Evolutionary conservation across 2,113 vertebrate species (phyloP), one percentile per base, ranked within the genome.

Genomic region (Ochotona curzoniae): DNA sequence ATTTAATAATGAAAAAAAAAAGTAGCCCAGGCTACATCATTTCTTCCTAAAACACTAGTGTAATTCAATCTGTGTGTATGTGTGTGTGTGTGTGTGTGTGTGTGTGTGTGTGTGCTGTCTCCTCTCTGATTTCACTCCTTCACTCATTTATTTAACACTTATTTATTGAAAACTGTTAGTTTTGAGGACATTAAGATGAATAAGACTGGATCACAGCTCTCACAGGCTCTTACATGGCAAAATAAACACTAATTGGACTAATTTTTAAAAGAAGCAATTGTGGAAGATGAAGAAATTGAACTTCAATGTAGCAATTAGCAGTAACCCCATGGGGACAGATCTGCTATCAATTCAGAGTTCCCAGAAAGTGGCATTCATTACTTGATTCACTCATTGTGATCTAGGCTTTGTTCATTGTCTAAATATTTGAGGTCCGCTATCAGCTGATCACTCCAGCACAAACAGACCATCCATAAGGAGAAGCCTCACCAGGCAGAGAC

Each of bases 51-150:
- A 67, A 15, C n/a, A 67, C 3, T 25, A 13, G 28, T n/a, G 38
- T 44, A 44, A 44, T 44, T 44, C 54, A 57, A 15, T 57, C 13
- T 57, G 54, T 57, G 54, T 54, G 54, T 54, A 17, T 5, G 54
- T 12, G 51, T 54, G 54, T 12, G 54, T 57, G 54, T 12, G 54
- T 57, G 54, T 57, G 54, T 12, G 14, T 54, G 54, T 11, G 7
- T 57, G 54, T 57, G 54, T 57, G 54, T 14, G 74, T 44, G 38
- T 57, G 54, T 14, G 74, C 78, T 92, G 57, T 79, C 76, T 97
- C 92, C 73, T 78, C 71, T 66, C 15, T 64, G 49, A 32, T 63
- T 79, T 71, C 15, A 54, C 66, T 88, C 7, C 23, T 80, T 90
- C 49, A 47, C 67, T 4, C 18, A 57, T 61, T 76, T 87, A 92